These are phyloP conservation scores for Drosophila siamana DNA, from an alignment of 2,888 invertebrate species.

Conservation along the genomic window DNA sequence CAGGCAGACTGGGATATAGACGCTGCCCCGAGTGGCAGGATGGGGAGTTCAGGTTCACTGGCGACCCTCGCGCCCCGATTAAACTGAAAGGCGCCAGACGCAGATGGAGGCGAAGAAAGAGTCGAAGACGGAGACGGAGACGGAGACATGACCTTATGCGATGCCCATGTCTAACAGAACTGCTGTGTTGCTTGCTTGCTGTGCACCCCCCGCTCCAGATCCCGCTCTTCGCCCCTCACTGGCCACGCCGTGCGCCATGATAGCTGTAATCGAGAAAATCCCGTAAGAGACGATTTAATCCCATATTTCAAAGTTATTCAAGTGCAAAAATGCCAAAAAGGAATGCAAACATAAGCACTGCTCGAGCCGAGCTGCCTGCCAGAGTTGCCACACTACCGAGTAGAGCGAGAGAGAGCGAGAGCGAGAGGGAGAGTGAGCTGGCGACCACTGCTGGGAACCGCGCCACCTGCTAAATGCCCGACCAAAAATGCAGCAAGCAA, in stretches of 20 bases:
- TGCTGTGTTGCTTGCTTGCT: slow-evolving; percentile 1
- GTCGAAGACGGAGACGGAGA: background rate
- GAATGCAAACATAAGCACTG: slow-evolving; percentile 81
- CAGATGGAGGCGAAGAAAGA: background rate
- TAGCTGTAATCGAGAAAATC: slow-evolving; percentile 83
- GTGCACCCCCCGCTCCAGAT: background rate
- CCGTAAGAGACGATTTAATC: slow-evolving; percentile 84
- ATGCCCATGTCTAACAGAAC: slow-evolving; percentile 18
- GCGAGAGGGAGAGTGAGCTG: background rate
- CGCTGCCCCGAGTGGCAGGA: background rate
- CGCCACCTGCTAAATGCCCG: slow-evolving; percentile 61
- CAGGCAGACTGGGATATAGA: slow-evolving; percentile 13
- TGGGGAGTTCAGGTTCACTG: slow-evolving; percentile 55
- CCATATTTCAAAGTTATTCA: slow-evolving; percentile 84
- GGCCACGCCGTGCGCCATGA: slow-evolving; percentile 64
- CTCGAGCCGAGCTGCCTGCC: slow-evolving; percentile 58
- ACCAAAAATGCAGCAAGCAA: slow-evolving; percentile 47
- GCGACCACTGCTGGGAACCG: slow-evolving; percentile 59
- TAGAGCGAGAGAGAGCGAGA: slow-evolving; percentile 6
- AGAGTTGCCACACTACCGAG: slow-evolving; percentile 41
- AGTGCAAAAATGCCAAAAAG: slow-evolving; percentile 84
- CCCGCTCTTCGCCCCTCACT: background rate
- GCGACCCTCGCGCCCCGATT: slow-evolving; percentile 52
- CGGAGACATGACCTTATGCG: slow-evolving; percentile 50
- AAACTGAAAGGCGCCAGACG: slow-evolving; percentile 22